phyloP scores from a whole-genome alignment of 1,140 invertebrate species.

The Drosophila guanche region DNA sequence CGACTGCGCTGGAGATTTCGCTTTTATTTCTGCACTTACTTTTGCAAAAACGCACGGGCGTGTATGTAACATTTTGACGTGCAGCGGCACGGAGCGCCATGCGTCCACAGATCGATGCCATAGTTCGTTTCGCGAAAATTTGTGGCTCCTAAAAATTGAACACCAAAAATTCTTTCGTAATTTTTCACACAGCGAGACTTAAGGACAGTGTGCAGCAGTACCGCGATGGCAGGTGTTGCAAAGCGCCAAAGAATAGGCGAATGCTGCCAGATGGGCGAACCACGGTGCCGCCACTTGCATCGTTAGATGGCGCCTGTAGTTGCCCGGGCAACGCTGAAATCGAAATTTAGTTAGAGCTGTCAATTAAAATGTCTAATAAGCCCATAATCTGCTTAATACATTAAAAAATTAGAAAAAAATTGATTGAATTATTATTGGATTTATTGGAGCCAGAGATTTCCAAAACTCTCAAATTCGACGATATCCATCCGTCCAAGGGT shows the following conservation, averaged over 20 bases:
- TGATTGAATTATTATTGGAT: no score
- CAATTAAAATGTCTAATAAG: conserved; percentile 1
- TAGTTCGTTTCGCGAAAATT: conserved; percentile 82
- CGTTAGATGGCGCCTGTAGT: conserved; percentile 20
- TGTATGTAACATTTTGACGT: conserved; percentile 84
- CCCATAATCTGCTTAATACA: no score
- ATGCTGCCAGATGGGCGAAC: no score
- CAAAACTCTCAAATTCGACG: no score
- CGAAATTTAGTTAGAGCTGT: no score
- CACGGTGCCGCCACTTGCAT: no score
- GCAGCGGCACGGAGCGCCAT: conserved; percentile 84
- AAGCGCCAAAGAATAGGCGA: neutral
- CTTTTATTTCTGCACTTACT: conserved; percentile 78
- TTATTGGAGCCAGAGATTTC: no score
- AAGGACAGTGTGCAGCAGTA: conserved; percentile 33
- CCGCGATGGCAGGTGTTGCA: neutral
- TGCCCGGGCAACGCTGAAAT: conserved; percentile 20
- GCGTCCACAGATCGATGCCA: conserved; percentile 86
- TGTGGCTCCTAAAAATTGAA: conserved; percentile 65
- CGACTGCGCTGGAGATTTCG: conserved; percentile 3
- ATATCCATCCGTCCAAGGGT: no score
- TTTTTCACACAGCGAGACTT: conserved; percentile 70
- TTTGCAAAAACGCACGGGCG: conserved; percentile 83
- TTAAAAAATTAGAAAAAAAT: no score
- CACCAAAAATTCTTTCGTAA: conserved; percentile 77